A percentile compares a stretch with the other conserved stretches of the same genome.
phyloP scores from a whole-genome alignment of 2,888 invertebrate species.

The Patella ulyssiponensis region DNA sequence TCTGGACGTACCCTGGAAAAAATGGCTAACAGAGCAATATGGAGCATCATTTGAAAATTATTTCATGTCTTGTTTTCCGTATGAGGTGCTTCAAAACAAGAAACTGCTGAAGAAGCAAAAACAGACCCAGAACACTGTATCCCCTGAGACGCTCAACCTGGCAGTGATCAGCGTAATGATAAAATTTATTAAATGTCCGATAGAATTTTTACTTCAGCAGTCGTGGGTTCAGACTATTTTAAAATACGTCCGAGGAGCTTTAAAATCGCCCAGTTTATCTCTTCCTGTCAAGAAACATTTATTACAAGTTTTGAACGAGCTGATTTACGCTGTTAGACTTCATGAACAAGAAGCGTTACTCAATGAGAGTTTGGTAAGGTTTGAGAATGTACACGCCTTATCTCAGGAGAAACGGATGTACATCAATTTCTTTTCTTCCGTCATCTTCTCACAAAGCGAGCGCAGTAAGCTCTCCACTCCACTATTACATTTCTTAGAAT shows the following conservation, averaged over 20 bases:
- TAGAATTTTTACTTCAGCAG: conserved; percentile 1
- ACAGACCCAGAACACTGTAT: conserved; percentile 10
- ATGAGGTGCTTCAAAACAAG: not conserved
- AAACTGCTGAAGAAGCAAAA: conserved; percentile 10
- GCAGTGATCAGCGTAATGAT: conserved; percentile 61
- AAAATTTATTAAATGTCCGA: conserved; percentile 37
- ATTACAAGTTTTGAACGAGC: conserved; percentile 6
- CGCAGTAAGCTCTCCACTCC: not conserved
- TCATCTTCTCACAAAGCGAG: conserved; percentile 11
- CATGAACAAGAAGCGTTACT: conserved; percentile 34
- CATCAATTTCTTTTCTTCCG: conserved; percentile 43
- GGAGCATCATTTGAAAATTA: conserved; percentile 3
- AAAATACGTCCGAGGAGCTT: not conserved
- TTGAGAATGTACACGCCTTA: conserved; percentile 36
- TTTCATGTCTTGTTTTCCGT: conserved; percentile 14
- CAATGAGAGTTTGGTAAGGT: conserved; percentile 33
- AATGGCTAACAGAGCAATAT: not conserved
- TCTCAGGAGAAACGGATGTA: conserved; percentile 46
- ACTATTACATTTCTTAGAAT: not conserved
- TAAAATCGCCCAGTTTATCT: not conserved
- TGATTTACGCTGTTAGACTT: conserved; percentile 20
- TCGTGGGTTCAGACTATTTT: conserved; percentile 3
- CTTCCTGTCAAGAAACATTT: not conserved
- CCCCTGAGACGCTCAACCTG: conserved; percentile 53
- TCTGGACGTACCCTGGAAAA: not conserved